phyloP scores from a whole-genome alignment of 2,113 vertebrate genomes.

The Prolemur simus region DNA sequence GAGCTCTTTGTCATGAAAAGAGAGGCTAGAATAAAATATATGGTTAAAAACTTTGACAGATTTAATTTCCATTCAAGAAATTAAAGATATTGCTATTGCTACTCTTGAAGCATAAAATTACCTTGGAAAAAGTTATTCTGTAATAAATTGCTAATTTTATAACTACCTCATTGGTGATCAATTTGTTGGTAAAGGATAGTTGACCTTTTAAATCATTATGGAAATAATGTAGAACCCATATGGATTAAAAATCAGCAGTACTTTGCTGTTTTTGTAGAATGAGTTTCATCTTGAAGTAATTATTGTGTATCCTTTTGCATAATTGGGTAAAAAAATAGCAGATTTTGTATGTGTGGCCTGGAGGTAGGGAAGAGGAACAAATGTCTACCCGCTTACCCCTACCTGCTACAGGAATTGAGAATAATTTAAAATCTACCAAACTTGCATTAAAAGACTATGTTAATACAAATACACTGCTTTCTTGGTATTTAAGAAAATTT shows the following conservation, averaged over 20 bases:
- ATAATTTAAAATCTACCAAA: neutral
- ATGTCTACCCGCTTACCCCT: neutral
- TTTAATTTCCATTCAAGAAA: constrained; percentile 57
- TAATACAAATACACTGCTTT: neutral
- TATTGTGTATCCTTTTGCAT: neutral
- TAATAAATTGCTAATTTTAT: neutral
- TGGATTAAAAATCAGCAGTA: neutral
- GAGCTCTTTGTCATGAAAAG: neutral
- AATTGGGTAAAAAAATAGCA: neutral
- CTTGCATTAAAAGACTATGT: neutral
- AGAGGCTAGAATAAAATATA: neutral
- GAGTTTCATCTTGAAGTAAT: neutral
- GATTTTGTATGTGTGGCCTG: neutral
- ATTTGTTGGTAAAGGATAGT: neutral
- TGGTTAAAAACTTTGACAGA: constrained; percentile 11
- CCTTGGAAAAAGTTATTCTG: neutral
- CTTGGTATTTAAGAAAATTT: neutral
- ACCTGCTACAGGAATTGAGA: neutral
- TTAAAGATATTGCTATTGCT: neutral
- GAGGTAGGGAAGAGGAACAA: neutral
- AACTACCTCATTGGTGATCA: neutral
- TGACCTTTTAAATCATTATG: neutral
- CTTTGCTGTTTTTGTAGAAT: neutral
- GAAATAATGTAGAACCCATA: neutral
- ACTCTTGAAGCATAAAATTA: neutral